Evolutionary conservation across 2,113 vertebrate species (phyloP).

Genomic region (Holacanthus passer): DNA sequence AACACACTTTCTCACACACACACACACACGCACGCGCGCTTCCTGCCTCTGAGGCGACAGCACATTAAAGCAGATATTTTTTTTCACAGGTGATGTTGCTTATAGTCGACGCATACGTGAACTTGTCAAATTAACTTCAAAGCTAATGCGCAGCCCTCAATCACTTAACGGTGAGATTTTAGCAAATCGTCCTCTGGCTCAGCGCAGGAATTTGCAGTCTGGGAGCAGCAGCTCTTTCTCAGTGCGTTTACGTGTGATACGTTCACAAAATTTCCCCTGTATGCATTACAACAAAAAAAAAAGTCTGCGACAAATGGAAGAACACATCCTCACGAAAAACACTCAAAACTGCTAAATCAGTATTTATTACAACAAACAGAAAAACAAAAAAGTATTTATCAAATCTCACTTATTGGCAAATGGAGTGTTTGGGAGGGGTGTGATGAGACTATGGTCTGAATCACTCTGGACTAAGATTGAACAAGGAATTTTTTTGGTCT

Average conservation of each 20-base stretch:
- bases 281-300: too few species aligned
- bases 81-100: conserved; percentile 44
- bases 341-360: too few species aligned
- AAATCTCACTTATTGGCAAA: too few species aligned
- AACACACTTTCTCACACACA: conserved; percentile 5
- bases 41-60: conserved; percentile 1
- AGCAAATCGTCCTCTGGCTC: conserved; percentile 27
- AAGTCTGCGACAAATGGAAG: conserved; percentile 5
- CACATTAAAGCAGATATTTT: conserved; percentile 17
- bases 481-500: conserved; percentile 41
- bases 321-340: background rate
- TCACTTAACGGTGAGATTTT: conserved; percentile 34
- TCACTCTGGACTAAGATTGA: conserved; percentile 5
- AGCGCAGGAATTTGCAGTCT: conserved; percentile 35
- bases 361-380: too few species aligned
- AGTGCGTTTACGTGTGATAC: conserved; percentile 13
- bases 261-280: background rate
- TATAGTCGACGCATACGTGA: conserved; percentile 23
- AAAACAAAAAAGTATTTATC: too few species aligned
- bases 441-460: conserved; percentile 41
- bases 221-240: conserved; percentile 29
- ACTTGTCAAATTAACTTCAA: conserved; percentile 69
- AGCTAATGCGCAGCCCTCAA: conserved; percentile 36
- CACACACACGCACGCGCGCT: background rate
- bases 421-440: conserved; percentile 7